phyloP scores from a whole-genome alignment of 2,113 vertebrate species.

The Platichthys flesus region DNA sequence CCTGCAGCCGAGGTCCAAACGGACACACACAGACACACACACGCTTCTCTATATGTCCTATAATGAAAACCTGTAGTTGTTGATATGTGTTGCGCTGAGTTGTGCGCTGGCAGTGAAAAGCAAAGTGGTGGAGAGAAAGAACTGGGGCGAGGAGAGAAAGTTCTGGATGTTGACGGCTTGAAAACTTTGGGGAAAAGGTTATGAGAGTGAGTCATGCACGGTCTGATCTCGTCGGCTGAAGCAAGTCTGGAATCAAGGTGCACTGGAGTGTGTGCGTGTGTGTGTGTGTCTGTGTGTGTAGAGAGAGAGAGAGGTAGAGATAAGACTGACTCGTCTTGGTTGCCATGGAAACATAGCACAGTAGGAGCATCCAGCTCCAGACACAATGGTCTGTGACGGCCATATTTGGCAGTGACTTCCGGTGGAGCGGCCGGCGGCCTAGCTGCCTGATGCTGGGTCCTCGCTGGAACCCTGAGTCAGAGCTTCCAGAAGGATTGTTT shows the following conservation, averaged over 20 bases:
- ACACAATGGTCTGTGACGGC: conserved; percentile 67
- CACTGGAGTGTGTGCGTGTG: conserved; percentile 10
- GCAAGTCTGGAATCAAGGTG: conserved; percentile 39
- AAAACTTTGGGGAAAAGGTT: conserved; percentile 69
- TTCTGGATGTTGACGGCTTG: conserved; percentile 42
- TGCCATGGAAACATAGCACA: conserved; percentile 70
- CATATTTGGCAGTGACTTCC: conserved; percentile 75
- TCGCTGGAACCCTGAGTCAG: conserved; percentile 58
- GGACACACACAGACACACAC: neutral
- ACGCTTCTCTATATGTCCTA: neutral
- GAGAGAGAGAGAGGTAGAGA: conserved; percentile 31
- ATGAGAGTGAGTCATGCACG: conserved; percentile 69
- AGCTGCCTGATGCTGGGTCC: conserved; percentile 39
- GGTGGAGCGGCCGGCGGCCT: conserved; percentile 52
- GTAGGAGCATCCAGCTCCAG: conserved; percentile 50
- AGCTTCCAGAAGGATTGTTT: conserved; percentile 25
- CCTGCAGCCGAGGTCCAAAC: conserved; percentile 17
- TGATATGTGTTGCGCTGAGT: neutral
- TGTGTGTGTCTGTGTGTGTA: conserved; percentile 21
- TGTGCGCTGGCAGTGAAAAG: neutral
- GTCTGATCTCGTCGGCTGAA: conserved; percentile 14
- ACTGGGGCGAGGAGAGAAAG: conserved; percentile 31
- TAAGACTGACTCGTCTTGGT: conserved; percentile 56
- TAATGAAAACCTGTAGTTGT: neutral
- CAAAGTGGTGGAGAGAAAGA: neutral